Base-by-base conservation (phyloP, 2,888 invertebrate species). In the Agonopterix arenella region DNA sequence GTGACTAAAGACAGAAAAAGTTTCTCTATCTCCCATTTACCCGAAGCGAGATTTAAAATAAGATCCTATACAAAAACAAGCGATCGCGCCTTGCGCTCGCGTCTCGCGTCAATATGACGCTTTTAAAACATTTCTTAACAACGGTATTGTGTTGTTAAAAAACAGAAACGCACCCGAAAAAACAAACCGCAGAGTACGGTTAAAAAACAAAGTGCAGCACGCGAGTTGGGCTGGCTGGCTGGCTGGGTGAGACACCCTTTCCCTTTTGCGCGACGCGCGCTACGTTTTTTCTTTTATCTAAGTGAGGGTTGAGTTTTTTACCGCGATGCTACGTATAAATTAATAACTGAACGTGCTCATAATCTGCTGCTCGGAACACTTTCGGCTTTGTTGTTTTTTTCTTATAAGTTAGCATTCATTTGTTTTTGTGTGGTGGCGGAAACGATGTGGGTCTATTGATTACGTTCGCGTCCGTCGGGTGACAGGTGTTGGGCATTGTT, bases 311-410 rank as follows among this genome's bases (percentile, higher is more conserved):
- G 79, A 69, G 73, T 84, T 88, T 86, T 88, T 84, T 79, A 82
- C 76, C 68, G 70, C 76, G 80, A 82, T 77, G 76, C 78, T 73
- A 78, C 84, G 80, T 88, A 89, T 89, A 89, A 89, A 89, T 89
- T 89, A 89, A 89, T 88, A 89, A 88, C 83, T 76, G 86, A 85
- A 86, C 78, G 86, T 82, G 86, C 81, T 82, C 82, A 80, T 89
- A 88, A 88, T 88, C 88, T 85, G 81, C 80, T 73, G 80, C 70
- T 71, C 63, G 76, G 82, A 84, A 88, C 88, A 89, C 89, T 89
- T 89, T 89, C 86, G 81, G 72, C 86, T 84, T 85, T 86, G 82
- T 83, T 80, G 68, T 75, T 78, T 80, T 43, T 83, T 84, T 80
- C 73, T 70, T 60, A 41, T 62, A 65, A 71, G 71, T 76, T 76